Percentiles rank a stretch among this genome's conserved stretches.
Conservation (phyloP, 1,140 invertebrate species). For the Leptinotarsa texana region DNA sequence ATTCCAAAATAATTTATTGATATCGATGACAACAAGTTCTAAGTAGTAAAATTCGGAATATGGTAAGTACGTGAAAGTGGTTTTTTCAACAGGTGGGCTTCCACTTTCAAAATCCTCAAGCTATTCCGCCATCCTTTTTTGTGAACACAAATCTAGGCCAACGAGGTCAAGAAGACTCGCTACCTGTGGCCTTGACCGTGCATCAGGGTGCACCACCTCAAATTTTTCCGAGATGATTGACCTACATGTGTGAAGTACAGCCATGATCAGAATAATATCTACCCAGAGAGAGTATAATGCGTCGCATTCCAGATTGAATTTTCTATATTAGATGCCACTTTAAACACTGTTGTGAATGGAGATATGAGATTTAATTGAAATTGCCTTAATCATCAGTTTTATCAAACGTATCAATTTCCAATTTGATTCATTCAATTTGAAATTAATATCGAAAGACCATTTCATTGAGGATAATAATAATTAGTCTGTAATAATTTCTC, state of each 20-base stretch:
- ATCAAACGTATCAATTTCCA: too few species aligned
- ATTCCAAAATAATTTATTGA: too few species aligned
- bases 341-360: too few species aligned
- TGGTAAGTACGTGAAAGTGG: constrained; percentile 2
- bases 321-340: too few species aligned
- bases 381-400: too few species aligned
- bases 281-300: not conserved
- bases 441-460: too few species aligned
- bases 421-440: too few species aligned
- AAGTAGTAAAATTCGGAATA: not conserved
- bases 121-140: not conserved
- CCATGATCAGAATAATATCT: not conserved
- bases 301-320: too few species aligned
- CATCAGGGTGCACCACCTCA: constrained; percentile 22
- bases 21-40: too few species aligned
- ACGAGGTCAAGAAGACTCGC: constrained; percentile 6
- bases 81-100: not conserved
- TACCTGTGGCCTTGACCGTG: constrained; percentile 33
- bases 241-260: constrained; percentile 24
- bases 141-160: constrained; percentile 7
- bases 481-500: too few species aligned
- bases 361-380: too few species aligned
- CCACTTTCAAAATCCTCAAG: not conserved
- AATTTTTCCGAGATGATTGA: constrained; percentile 22
- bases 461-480: too few species aligned